Evolutionary conservation across 35 echinoderm and acorn worm genomes (phyloP).

Genomic region (Lytechinus variegatus): DNA sequence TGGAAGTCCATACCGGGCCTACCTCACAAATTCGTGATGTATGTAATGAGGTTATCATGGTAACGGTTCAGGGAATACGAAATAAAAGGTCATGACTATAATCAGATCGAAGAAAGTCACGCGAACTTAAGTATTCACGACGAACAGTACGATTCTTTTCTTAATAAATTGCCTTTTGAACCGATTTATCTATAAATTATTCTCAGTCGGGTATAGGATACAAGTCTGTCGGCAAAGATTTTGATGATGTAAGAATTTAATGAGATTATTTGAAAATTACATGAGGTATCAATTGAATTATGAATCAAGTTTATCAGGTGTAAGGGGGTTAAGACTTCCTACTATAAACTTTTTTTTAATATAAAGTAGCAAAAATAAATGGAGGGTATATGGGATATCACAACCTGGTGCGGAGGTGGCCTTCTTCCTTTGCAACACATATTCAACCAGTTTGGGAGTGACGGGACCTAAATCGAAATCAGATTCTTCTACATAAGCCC

Average conservation of each 20-base stretch:
- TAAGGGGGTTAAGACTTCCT: background rate
- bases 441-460: background rate
- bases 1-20: background rate
- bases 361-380: background rate
- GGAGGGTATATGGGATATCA: background rate
- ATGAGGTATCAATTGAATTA: background rate
- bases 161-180: slow-evolving; percentile 50
- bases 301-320: background rate
- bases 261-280: background rate
- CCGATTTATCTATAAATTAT: background rate
- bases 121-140: no score
- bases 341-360: background rate
- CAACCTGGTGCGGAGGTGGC: background rate
- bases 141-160: slow-evolving; percentile 9
- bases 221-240: slow-evolving; percentile 25
- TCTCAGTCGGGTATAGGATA: background rate
- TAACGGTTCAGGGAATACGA: background rate
- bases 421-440: background rate
- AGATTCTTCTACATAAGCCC: background rate
- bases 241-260: background rate
- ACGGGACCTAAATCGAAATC: background rate
- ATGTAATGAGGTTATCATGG: background rate
- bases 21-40: background rate
- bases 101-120: slow-evolving; percentile 44
- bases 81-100: background rate